Percentiles rank a stretch among this genome's conserved stretches.
Conservation (phyloP, 2,888 invertebrate species). For the Marronus borbonicus region DNA sequence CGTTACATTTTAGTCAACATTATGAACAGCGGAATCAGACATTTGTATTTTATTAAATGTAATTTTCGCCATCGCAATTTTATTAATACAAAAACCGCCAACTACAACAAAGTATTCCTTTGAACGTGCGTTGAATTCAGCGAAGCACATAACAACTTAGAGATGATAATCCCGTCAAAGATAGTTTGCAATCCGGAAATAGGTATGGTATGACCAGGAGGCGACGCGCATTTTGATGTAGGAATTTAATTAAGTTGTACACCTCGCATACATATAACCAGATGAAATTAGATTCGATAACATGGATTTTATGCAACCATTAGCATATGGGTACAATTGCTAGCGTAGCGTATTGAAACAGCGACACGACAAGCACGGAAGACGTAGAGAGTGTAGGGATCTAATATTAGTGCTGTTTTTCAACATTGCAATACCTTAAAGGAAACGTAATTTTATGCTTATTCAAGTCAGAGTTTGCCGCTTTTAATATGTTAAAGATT, state of each 20-base stretch:
- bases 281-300: background rate
- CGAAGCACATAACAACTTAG: background rate
- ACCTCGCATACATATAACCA: background rate
- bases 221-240: background rate
- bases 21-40: no score
- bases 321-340: no score
- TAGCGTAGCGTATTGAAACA: no score
- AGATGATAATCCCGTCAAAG: conserved; percentile 8
- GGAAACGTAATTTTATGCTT: no score
- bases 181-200: background rate
- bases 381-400: no score
- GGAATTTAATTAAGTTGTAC: conserved; percentile 1
- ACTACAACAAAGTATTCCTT: background rate
- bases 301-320: no score
- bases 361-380: no score
- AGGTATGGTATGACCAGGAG: background rate
- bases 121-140: conserved; percentile 3
- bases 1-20: no score
- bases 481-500: no score
- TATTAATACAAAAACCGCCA: background rate
- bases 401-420: no score
- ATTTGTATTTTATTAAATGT: background rate
- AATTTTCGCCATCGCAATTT: background rate
- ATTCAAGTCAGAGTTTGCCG: no score
- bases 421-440: no score